Evolutionary conservation across 1,140 invertebrate species (phyloP), one percentile per base, ranked within the genome.

Genomic region (Drosophila subobscura): DNA sequence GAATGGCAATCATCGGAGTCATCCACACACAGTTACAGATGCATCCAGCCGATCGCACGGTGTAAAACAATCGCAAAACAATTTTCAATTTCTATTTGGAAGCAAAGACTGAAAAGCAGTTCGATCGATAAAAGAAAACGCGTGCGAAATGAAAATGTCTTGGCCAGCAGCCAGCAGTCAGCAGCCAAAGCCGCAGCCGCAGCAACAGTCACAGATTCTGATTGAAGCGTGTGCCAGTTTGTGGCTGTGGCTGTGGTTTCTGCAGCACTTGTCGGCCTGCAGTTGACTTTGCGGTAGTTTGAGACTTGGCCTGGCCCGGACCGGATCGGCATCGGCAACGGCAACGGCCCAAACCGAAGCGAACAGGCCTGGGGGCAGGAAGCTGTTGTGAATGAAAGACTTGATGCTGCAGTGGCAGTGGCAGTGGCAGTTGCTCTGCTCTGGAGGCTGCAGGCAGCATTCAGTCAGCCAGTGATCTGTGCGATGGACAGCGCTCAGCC

Each of bases 11-110:
- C 80, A 85, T 68, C 16, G 42, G 33, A 5, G 44, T 22, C 29
- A 55, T 20, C 16, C 56, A 54, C 65, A 67, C 61, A 68, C 63
- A 64, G 16, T 20, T 77, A 59, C 66, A 53, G 4, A 53, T 29
- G 12, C 16, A 54, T 41, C 64, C 55, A 61, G 64, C 61, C 37
- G 76, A 85, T 81, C 80, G 86, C 81, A 3, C 81, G 86, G 68
- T 77, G 55, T 27, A 14, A 57, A 59, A 51, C 57, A 75, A 37
- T 37, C 78, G 73, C 54, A 84, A 77, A 88, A 86, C 83, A 86
- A 86, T 86, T 86, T 86, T 86, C 84, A 86, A 86, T 86, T 86
- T 86, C 83, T 86, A 83, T 86, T 88, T 72, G 70, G 70, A 60
- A 25, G 20, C 53, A 33, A 70, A 77, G 23, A 20, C 29, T 47